Evolutionary conservation across 1,140 invertebrate species (phyloP), one percentile per base, ranked within the genome.

Genomic region (Drosophila ogumai): DNA sequence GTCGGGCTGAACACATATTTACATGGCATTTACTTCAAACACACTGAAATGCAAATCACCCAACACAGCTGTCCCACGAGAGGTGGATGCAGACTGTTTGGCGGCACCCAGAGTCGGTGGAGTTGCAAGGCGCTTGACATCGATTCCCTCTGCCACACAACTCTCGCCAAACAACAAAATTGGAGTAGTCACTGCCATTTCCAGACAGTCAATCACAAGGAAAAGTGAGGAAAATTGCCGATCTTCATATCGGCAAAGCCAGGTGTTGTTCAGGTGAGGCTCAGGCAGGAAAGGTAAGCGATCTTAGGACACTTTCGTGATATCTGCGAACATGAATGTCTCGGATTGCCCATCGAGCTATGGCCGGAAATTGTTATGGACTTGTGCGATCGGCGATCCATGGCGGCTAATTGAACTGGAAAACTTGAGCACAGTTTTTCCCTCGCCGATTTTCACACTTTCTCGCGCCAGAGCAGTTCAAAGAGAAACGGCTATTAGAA

Each of bases 1-100:
- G 60, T 32, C 40, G 64, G 47, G 41, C 64, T 77, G 63, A 67
- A 52, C 54, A 85, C 77, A 85, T 80, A 81, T 85, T 85, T 81
- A 77, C 67, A 73, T 73, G 58, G 59, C 72, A 84, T 84, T 82
- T 79, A 75, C 81, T 67, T 71, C 80, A 66, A 82, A 66, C 75
- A 69, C 55, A 65, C 36, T n/a, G 47, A 66, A 82, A 78, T 78
- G 71, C 81, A 68, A 84, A 79, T 61, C 66, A 80, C 34, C 49
- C 49, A 75, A 66, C 76, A 75, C 79, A 78, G 79, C 52, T 55
- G 73, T 56, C 56, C 49, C 63, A 52, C 34, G 34, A 34, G 41
- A 46, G 60, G 6, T 47, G 34, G 13, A 17, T 40, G 36, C 71
- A 85, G 81, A 84, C 81, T 76, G 81, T 54, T 63, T 67, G 81